Percentiles rank a stretch among this genome's conserved stretches.
These are phyloP conservation scores for Blastobasis adustella DNA, from an alignment of 2,888 invertebrate species.

Conservation along the genomic window DNA sequence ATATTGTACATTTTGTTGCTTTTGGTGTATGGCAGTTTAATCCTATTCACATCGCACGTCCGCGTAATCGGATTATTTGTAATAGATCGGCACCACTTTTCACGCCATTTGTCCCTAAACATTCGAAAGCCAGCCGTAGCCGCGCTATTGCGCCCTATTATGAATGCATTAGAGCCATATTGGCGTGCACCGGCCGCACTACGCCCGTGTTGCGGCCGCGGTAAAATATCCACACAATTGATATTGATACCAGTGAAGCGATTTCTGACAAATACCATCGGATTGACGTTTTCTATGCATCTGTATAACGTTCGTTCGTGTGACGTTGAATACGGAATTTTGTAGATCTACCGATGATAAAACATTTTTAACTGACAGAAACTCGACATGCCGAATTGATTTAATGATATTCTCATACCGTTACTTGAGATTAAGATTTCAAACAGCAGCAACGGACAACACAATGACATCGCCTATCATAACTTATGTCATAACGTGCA, in stretches of 20 bases:
- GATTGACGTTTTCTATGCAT: constrained; percentile 25
- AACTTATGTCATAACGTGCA: too few relatives aligned
- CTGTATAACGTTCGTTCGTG: too few relatives aligned
- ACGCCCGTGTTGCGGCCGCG: constrained; percentile 18
- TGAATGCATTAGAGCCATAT: constrained; percentile 4
- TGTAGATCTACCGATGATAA: too few relatives aligned
- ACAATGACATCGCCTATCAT: too few relatives aligned
- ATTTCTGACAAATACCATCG: constrained; percentile 26
- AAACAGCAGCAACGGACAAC: too few relatives aligned
- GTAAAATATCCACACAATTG: constrained; percentile 27
- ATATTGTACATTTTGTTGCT: constrained; percentile 7
- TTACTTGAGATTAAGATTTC: too few relatives aligned
- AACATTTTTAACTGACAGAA: too few relatives aligned
- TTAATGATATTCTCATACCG: too few relatives aligned
- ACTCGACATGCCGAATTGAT: too few relatives aligned
- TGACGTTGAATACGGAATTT: too few relatives aligned
- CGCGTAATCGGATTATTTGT: constrained; percentile 59
- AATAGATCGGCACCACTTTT: constrained; percentile 59
- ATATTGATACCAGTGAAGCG: constrained; percentile 31
- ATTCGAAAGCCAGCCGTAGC: constrained; percentile 18
- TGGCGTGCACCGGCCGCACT: background rate
- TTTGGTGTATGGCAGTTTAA: constrained; percentile 26
- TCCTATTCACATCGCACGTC: constrained; percentile 52
- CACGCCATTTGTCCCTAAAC: constrained; percentile 36
- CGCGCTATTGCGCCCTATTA: constrained; percentile 5